Percentiles rank a stretch among this genome's conserved stretches.
These are phyloP conservation scores for Sitobion miscanthi DNA, from an alignment of 1,140 invertebrate species.

Conservation along the genomic window DNA sequence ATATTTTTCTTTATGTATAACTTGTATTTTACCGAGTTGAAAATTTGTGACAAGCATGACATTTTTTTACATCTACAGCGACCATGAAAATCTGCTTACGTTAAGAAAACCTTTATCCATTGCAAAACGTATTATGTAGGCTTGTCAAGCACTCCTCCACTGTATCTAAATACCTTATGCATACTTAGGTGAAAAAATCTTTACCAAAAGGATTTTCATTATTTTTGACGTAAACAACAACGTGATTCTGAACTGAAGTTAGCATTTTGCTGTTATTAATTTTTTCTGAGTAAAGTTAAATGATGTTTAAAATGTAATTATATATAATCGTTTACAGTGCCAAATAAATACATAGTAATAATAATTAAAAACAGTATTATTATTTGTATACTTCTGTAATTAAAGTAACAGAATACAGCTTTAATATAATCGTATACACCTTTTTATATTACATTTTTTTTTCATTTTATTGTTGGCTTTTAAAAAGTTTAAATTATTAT, in stretches of 20 bases:
- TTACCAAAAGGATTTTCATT: not conserved
- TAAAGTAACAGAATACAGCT: not conserved
- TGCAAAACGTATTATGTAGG: not conserved
- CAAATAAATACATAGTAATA: not conserved
- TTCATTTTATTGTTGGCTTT: not conserved
- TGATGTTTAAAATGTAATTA: not conserved
- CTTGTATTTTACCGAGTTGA: not conserved
- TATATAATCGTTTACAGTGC: not conserved
- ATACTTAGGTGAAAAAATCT: constrained; percentile 13
- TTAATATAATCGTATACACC: not conserved
- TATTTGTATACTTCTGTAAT: not conserved
- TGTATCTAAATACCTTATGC: constrained; percentile 5
- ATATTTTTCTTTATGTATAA: not conserved
- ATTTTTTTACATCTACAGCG: not conserved
- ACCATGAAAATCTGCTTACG: constrained; percentile 11
- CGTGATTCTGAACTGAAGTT: not conserved
- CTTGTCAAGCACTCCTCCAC: not conserved
- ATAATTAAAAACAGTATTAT: not conserved
- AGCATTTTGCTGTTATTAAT: not conserved
- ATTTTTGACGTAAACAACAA: not conserved
- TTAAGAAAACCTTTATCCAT: not conserved
- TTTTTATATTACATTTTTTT: not conserved
- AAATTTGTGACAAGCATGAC: constrained; percentile 12
- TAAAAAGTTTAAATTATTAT: not conserved
- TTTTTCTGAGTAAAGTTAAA: not conserved